These are phyloP conservation scores for Drosophila macrospina DNA, from an alignment of 2,888 invertebrate species.

Conservation along the genomic window DNA sequence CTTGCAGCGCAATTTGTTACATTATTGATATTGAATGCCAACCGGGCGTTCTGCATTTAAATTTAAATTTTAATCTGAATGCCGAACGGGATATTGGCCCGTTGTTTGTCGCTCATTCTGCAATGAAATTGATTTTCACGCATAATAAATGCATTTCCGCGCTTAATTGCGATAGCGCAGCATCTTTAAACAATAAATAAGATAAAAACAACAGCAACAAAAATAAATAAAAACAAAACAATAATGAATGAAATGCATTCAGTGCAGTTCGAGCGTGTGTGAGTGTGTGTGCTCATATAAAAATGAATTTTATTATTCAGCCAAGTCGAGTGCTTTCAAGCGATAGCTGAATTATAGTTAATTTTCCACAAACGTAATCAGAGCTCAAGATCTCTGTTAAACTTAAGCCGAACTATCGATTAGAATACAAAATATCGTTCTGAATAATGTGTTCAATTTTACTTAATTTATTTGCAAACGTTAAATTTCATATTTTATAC, in stretches of 20 bases:
- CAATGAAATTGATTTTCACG: conserved; percentile 54
- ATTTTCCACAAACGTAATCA: too few species aligned
- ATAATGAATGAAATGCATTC: background rate
- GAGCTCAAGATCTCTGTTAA: too few species aligned
- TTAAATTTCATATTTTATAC: too few species aligned
- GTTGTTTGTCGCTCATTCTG: conserved; percentile 25
- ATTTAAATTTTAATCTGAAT: conserved; percentile 49
- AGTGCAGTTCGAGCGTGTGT: background rate
- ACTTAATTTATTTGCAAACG: background rate
- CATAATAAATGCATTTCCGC: conserved; percentile 59
- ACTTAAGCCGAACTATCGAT: background rate
- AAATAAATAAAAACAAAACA: conserved; percentile 54
- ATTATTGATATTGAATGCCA: conserved; percentile 68
- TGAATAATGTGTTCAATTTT: background rate
- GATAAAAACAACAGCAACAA: conserved; percentile 48
- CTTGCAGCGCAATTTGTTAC: conserved; percentile 60
- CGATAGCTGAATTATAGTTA: conserved; percentile 22
- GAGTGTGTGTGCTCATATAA: background rate
- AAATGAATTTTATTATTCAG: conserved; percentile 2
- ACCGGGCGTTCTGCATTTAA: conserved; percentile 37
- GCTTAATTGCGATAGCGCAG: conserved; percentile 60
- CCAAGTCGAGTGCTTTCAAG: background rate
- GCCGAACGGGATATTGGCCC: conserved; percentile 16
- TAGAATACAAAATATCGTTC: background rate
- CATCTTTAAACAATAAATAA: conserved; percentile 60